Percentiles rank a stretch among this genome's conserved stretches.
Conservation (phyloP, 1,140 invertebrate genomes). For the Drosophila malerkotliana region DNA sequence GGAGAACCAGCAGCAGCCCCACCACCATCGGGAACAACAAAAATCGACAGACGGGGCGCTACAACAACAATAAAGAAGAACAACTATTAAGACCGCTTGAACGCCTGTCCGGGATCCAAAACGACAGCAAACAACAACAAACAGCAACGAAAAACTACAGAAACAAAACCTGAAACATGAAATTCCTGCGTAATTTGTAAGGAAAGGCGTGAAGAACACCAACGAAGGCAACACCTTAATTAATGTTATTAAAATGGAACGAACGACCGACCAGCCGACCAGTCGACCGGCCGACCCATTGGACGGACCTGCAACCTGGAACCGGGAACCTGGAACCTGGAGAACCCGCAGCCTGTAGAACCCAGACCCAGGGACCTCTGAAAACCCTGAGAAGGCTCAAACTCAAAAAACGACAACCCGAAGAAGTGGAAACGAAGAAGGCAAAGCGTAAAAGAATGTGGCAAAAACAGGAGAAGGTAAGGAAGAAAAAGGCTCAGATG, state of each 20-base stretch:
- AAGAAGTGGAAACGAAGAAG: conserved; percentile 44
- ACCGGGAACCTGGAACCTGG: conserved; percentile 17
- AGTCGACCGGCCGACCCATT: conserved; percentile 40
- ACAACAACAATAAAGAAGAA: conserved; percentile 58
- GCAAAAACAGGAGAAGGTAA: conserved; percentile 33
- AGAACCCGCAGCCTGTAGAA: conserved; percentile 14
- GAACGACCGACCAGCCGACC: conserved; percentile 66
- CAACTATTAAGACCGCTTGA: conserved; percentile 72
- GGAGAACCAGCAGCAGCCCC: conserved; percentile 26
- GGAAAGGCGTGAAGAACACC: conserved; percentile 84
- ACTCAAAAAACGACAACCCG: conserved; percentile 26
- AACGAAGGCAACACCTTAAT: conserved; percentile 84
- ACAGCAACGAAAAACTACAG: conserved; percentile 45
- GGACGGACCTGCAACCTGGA: conserved; percentile 23
- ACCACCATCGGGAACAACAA: conserved; percentile 25
- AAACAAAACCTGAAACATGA: conserved; percentile 82
- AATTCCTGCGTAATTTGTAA: conserved; percentile 84
- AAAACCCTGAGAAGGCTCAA: conserved; percentile 31
- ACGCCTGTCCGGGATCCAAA: conserved; percentile 44
- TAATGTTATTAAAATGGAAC: conserved; percentile 84
- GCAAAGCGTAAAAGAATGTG: conserved; percentile 58
- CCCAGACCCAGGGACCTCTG: conserved; percentile 28
- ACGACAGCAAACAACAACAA: conserved; percentile 54
- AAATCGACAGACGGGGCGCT: conserved; percentile 42
- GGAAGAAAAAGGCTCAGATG: conserved; percentile 20